Percentiles rank a stretch among this genome's conserved stretches.
These are phyloP conservation scores for Ostrea denselamellosa DNA, from an alignment of 1,140 invertebrate genomes.

Conservation along the genomic window DNA sequence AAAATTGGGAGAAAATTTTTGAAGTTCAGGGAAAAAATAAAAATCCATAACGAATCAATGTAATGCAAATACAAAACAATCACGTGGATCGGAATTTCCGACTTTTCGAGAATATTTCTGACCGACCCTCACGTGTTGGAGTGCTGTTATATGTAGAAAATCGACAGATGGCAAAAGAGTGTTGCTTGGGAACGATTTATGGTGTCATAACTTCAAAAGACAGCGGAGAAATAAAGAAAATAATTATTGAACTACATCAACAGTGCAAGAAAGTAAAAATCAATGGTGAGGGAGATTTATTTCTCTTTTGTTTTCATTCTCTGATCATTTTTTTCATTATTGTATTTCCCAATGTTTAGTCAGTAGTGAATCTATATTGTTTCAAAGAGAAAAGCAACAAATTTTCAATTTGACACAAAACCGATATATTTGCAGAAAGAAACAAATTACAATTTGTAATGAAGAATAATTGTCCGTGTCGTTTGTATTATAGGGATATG, in stretches of 20 bases:
- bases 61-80: not conserved
- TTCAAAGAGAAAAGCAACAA: too few relatives aligned
- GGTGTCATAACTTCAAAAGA: not conserved
- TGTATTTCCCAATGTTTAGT: too few relatives aligned
- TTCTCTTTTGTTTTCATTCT: too few relatives aligned
- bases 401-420: too few relatives aligned
- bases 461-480: too few relatives aligned
- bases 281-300: not conserved
- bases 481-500: too few relatives aligned
- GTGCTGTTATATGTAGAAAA: not conserved
- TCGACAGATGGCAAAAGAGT: not conserved
- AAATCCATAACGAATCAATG: not conserved
- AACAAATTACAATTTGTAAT: too few relatives aligned
- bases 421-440: too few relatives aligned
- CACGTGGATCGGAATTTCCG: not conserved
- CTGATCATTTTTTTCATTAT: too few relatives aligned
- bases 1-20: too few relatives aligned
- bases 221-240: not conserved
- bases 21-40: not conserved
- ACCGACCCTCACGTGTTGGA: not conserved
- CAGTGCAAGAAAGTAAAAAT: not conserved
- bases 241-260: conserved; percentile 11
- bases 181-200: not conserved
- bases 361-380: too few relatives aligned
- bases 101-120: not conserved